Evolutionary conservation across 2,888 invertebrate genomes (phyloP), one percentile per base, ranked within the genome.

Genomic region (Perdita meconis): DNA sequence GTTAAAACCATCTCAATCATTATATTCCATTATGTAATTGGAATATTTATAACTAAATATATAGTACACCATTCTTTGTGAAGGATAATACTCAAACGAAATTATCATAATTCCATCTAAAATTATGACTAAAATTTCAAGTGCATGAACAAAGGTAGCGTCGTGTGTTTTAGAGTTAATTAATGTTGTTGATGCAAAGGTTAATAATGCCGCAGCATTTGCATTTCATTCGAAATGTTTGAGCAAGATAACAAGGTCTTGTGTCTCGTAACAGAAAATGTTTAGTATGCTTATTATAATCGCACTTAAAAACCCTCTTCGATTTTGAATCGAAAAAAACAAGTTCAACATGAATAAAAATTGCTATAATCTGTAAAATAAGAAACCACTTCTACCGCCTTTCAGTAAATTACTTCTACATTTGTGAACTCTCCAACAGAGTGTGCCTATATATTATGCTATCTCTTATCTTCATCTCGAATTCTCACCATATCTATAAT

Each of bases 391-490:
- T n/a, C n/a, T n/a, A n/a, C n/a, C n/a, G n/a, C n/a, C n/a, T n/a
- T n/a, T n/a, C n/a, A n/a, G n/a, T n/a, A n/a, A n/a, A n/a, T n/a
- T n/a, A n/a, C n/a, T n/a, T n/a, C n/a, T n/a, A n/a, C 5, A 5
- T 30, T 16, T n/a, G 30, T 26, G 30, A 53, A 10, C 30, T 34
- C 34, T 53, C n/a, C 8, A 30, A 10, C n/a, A 30, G 6, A 40
- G 2, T 4, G n/a, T n/a, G 2, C 6, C 6, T 30, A 53, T 30
- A 5, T 51, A 51, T 51, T n/a, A n/a, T 30, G 16, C 0, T 30
- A 53, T 2, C 53, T 53, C 30, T 6, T 53, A 53, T 53, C n/a
- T 72, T 79, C 78, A 71, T 67, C 76, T 75, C 61, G 40, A 47
- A 50, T 55, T 26, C 16, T 40, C 50, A 1, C 50, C 8, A n/a